Percentiles rank a stretch among this genome's conserved stretches.
phyloP scores from a whole-genome alignment of 2,888 invertebrate species.

The Toxonevra muliebris region DNA sequence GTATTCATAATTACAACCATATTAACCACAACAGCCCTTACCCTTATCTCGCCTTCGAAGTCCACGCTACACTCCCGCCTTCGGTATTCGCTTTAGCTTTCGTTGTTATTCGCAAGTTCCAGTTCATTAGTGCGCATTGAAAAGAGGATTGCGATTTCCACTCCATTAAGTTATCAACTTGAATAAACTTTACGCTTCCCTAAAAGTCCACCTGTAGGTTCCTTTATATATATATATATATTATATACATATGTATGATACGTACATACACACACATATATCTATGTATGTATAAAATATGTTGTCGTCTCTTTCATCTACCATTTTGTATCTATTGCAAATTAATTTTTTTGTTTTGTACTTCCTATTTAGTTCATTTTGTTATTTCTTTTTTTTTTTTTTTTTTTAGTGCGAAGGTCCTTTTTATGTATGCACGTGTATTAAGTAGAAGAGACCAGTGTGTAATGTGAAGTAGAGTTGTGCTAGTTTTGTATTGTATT shows the following conservation, averaged over 20 bases:
- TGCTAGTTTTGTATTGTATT: too few relatives aligned
- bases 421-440: too few relatives aligned
- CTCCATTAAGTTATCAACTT: conserved; percentile 59
- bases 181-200: conserved; percentile 56
- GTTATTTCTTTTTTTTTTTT: too few relatives aligned
- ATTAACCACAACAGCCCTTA: neutral
- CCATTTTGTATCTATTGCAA: too few relatives aligned
- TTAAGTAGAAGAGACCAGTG: too few relatives aligned
- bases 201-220: conserved; percentile 35
- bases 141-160: conserved; percentile 55
- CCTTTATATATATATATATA: neutral
- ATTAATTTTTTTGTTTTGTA: too few relatives aligned
- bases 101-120: conserved; percentile 44
- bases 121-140: conserved; percentile 56
- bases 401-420: too few relatives aligned
- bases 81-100: neutral
- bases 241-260: neutral
- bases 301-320: neutral
- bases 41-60: neutral
- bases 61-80: neutral
- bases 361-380: too few relatives aligned
- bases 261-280: conserved; percentile 3
- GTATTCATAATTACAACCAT: conserved; percentile 5
- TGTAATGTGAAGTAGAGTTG: too few relatives aligned
- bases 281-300: conserved; percentile 9